Conservation (phyloP, 2,888 invertebrate species). For the Sarcophaga carnaria region DNA sequence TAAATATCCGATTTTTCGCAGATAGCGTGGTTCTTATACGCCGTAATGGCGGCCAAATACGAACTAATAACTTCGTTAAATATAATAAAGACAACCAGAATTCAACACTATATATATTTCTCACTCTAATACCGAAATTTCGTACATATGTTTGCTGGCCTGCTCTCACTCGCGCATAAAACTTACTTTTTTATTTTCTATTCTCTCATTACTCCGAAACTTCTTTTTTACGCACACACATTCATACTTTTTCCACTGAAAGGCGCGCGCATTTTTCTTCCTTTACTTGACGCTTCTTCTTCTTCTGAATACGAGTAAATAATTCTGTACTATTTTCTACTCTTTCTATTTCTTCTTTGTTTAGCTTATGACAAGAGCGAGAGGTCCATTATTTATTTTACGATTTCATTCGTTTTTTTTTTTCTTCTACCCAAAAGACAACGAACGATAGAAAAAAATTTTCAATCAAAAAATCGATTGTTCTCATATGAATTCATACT, state of each 20-base stretch:
- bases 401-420: conserved; percentile 65
- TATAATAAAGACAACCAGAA: conserved; percentile 58
- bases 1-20: conserved; percentile 73
- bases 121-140: conserved; percentile 56
- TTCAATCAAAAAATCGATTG: conserved; percentile 76
- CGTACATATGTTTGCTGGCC: not conserved
- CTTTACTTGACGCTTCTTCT: conserved; percentile 41
- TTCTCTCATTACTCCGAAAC: conserved; percentile 63
- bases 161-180: not conserved
- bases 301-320: not conserved
- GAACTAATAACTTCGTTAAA: conserved; percentile 65
- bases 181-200: not conserved
- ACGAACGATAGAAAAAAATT: conserved; percentile 72
- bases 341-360: conserved; percentile 33
- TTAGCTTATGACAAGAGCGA: conserved; percentile 56
- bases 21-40: conserved; percentile 83
- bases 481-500: conserved; percentile 73
- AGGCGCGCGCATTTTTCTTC: conserved; percentile 64
- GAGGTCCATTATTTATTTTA: conserved; percentile 45
- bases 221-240: conserved; percentile 50
- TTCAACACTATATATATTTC: conserved; percentile 31
- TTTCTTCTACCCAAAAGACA: conserved; percentile 51
- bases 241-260: conserved; percentile 10
- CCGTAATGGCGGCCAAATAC: conserved; percentile 89
- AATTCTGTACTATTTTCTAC: conserved; percentile 45